phyloP scores from a whole-genome alignment of 2,797 vertebrate genomes.

The Sandelia bainsii region DNA sequence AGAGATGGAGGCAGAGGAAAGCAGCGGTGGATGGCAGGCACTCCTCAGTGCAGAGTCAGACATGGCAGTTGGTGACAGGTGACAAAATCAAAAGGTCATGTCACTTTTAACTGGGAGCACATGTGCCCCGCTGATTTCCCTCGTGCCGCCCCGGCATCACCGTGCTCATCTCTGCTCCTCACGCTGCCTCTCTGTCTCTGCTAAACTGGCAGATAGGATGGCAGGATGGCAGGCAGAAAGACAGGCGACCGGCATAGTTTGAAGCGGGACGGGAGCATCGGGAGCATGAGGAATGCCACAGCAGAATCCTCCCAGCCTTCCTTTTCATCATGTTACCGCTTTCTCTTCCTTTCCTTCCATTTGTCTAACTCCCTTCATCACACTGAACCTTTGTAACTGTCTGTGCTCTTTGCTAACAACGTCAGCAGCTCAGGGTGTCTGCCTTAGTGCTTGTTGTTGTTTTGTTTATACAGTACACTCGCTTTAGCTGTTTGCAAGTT shows the following conservation, averaged over 20 bases:
- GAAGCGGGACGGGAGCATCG: slow-evolving; percentile 83
- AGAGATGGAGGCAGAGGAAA: slow-evolving; percentile 68
- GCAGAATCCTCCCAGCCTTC: slow-evolving; percentile 77
- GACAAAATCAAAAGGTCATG: slow-evolving; percentile 99
- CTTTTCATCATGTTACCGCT: slow-evolving; percentile 74
- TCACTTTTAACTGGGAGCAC: slow-evolving; percentile 98
- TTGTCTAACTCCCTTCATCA: slow-evolving; percentile 79
- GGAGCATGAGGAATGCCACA: slow-evolving; percentile 77
- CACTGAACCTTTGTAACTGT: slow-evolving; percentile 85
- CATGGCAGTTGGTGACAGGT: slow-evolving; percentile 93
- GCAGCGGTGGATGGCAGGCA: slow-evolving; percentile 78
- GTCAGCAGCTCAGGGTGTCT: slow-evolving; percentile 73
- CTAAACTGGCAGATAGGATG: slow-evolving; percentile 83
- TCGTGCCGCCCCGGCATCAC: slow-evolving; percentile 84
- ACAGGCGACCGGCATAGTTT: slow-evolving; percentile 81
- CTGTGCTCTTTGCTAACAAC: slow-evolving; percentile 82
- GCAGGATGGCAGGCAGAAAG: slow-evolving; percentile 82
- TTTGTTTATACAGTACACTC: slow-evolving; percentile 70
- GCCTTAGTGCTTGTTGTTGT: slow-evolving; percentile 72
- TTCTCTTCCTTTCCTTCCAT: slow-evolving; percentile 60
- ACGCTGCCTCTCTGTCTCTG: slow-evolving; percentile 75
- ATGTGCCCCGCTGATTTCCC: slow-evolving; percentile 97
- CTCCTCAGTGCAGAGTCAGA: slow-evolving; percentile 82
- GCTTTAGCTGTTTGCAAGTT: slow-evolving; percentile 53
- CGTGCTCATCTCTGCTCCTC: slow-evolving; percentile 72